phyloP scores from a whole-genome alignment of 2,797 vertebrate species.

The Sphaeramia orbicularis region DNA sequence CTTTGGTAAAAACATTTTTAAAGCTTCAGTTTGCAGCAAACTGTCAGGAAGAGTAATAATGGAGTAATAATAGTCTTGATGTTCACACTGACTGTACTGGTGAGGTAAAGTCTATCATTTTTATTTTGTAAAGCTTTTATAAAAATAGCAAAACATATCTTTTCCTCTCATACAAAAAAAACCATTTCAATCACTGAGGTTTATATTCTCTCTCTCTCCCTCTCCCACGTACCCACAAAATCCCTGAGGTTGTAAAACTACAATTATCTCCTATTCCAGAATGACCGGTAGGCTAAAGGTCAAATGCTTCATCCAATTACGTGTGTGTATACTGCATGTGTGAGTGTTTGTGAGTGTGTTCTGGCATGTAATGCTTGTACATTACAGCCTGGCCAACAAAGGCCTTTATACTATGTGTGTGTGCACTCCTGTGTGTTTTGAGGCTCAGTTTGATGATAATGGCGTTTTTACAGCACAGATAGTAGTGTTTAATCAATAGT shows the following conservation, averaged over 20 bases:
- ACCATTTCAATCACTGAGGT: conserved; percentile 1
- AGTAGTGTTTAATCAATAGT: conserved; percentile 70
- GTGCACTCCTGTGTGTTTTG: conserved; percentile 16
- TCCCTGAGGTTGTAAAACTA: conserved; percentile 66
- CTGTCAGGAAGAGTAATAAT: no score
- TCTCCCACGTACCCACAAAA: conserved; percentile 12
- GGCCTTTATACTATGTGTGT: conserved; percentile 1
- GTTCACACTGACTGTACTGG: neutral
- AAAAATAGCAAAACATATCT: neutral
- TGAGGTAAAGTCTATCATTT: neutral
- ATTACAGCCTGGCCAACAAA: conserved; percentile 20
- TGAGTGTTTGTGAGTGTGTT: conserved; percentile 15
- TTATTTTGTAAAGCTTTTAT: neutral
- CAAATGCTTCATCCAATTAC: conserved; percentile 68
- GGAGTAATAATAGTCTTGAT: neutral
- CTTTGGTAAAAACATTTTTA: no score
- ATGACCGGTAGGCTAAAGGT: conserved; percentile 59
- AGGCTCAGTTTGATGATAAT: conserved; percentile 45
- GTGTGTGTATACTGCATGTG: conserved; percentile 27
- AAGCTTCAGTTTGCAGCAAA: no score
- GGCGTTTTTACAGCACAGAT: conserved; percentile 63
- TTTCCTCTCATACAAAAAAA: conserved; percentile 12
- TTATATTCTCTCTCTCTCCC: conserved; percentile 14
- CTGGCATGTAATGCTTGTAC: conserved; percentile 27
- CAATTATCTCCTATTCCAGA: conserved; percentile 67